Percentiles rank a stretch among this genome's conserved stretches.
Evolutionary conservation across 2,113 vertebrate species (phyloP).

Genomic region (Tenebrosternarchus preto): DNA sequence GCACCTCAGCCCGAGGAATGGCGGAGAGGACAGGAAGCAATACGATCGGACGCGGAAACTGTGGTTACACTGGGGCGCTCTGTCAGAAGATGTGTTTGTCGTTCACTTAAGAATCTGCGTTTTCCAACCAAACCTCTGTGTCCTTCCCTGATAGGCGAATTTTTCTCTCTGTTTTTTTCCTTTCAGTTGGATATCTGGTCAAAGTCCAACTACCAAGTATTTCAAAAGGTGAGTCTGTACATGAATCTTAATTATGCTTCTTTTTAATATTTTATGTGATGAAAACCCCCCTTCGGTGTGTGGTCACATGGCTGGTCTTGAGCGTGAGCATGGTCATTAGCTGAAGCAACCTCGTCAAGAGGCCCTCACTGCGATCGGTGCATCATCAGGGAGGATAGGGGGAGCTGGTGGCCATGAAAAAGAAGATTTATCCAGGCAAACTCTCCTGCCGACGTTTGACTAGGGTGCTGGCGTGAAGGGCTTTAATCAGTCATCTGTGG

Average conservation of each 20-base stretch:
- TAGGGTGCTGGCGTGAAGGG: constrained; percentile 4
- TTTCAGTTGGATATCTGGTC: constrained; percentile 79
- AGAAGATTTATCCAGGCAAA: constrained; percentile 1
- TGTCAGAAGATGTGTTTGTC: too few relatives aligned
- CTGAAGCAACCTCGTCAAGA: constrained; percentile 18
- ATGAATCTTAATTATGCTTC: constrained; percentile 16
- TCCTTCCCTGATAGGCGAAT: neutral
- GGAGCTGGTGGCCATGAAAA: neutral
- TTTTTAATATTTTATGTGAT: constrained; percentile 13
- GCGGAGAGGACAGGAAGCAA: too few relatives aligned
- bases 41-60: too few relatives aligned
- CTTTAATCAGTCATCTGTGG: constrained; percentile 41
- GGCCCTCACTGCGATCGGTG: constrained; percentile 5
- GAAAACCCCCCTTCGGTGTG: neutral
- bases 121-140: constrained; percentile 7
- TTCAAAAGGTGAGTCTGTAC: constrained; percentile 75
- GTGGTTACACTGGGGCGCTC: too few relatives aligned
- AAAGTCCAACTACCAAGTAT: constrained; percentile 80
- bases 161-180: constrained; percentile 20
- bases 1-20: too few relatives aligned
- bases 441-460: constrained; percentile 7
- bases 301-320: constrained; percentile 19
- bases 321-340: constrained; percentile 31
- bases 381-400: neutral
- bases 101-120: neutral